Conservation (phyloP, 2,113 vertebrate genomes). For the Mohoua ochrocephala region DNA sequence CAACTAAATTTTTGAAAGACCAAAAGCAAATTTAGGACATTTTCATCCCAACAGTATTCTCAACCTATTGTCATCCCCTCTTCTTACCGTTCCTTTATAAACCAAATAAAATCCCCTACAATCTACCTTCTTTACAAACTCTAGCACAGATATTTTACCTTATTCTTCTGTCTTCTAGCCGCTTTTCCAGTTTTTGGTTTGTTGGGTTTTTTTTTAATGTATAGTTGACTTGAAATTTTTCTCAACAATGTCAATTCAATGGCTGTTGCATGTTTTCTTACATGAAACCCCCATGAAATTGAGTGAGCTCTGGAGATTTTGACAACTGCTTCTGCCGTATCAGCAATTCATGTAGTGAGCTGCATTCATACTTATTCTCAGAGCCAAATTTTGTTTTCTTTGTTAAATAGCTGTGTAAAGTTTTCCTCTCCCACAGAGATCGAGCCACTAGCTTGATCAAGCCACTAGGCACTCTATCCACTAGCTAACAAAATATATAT, state of each 20-base stretch:
- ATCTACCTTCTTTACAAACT: background rate
- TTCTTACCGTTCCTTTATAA: background rate
- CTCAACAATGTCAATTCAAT: background rate
- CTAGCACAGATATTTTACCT: background rate
- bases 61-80: background rate
- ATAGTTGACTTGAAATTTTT: background rate
- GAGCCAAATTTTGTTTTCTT: background rate
- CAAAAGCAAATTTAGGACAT: background rate
- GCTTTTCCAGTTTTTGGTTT: background rate
- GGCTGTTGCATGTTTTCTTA: background rate
- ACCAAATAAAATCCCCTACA: background rate
- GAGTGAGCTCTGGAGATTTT: background rate
- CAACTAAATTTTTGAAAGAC: background rate
- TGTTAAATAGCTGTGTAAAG: background rate
- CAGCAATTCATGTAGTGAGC: background rate
- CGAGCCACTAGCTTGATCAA: background rate
- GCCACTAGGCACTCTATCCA: background rate
- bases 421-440: background rate
- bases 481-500: background rate
- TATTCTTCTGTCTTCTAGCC: background rate
- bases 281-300: background rate
- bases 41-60: background rate
- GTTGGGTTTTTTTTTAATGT: background rate
- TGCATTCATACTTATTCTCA: background rate
- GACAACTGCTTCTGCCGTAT: background rate